These are phyloP conservation scores for Lucilia sericata DNA, from an alignment of 1,140 invertebrate genomes.

Conservation along the genomic window DNA sequence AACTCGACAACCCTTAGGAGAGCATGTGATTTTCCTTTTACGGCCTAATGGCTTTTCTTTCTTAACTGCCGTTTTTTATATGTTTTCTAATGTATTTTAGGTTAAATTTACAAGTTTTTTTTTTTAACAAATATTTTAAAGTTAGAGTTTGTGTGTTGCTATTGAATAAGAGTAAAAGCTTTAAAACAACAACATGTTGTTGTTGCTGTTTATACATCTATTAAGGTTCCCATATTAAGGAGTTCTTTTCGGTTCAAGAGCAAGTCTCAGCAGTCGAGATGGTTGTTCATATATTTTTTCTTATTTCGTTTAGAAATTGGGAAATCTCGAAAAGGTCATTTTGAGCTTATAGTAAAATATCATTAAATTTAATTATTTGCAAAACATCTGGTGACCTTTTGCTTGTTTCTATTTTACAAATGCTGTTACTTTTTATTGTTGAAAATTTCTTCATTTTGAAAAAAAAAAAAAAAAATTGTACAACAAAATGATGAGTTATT, in stretches of 20 bases:
- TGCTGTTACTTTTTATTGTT: background rate
- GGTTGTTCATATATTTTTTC: background rate
- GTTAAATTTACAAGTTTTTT: background rate
- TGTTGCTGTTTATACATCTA: background rate
- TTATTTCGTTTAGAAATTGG: too few species aligned
- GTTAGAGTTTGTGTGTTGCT: background rate
- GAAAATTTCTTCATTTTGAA: background rate
- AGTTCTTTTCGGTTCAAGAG: too few species aligned
- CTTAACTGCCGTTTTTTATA: background rate
- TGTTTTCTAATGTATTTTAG: conserved; percentile 2
- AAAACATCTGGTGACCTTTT: conserved; percentile 42
- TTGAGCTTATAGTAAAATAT: background rate
- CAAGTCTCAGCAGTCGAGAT: too few species aligned
- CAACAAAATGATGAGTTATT: background rate
- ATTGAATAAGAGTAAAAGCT: background rate
- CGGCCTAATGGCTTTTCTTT: conserved; percentile 21
- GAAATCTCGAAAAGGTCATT: background rate
- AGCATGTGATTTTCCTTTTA: background rate
- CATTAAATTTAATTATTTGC: conserved; percentile 44
- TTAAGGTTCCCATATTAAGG: too few species aligned
- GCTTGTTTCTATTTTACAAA: conserved; percentile 17
- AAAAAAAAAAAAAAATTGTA: background rate
- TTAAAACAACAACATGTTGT: conserved; percentile 24
- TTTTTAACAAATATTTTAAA: background rate
- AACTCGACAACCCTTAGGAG: background rate